A percentile compares a stretch with the other conserved stretches of the same genome.
phyloP scores from a whole-genome alignment of 2,888 invertebrate genomes.

The Aleiodes leptofemur region DNA sequence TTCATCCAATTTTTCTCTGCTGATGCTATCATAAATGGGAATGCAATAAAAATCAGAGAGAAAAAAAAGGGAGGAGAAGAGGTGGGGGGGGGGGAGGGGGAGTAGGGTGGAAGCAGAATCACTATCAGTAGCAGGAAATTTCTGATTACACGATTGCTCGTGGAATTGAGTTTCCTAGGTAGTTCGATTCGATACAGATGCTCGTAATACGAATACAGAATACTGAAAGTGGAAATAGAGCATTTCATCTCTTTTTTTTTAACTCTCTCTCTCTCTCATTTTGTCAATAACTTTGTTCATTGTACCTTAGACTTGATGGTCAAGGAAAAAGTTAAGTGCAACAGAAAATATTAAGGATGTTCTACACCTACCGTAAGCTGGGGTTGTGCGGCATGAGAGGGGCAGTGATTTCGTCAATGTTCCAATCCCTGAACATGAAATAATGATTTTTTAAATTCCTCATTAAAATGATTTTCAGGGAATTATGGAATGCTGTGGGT shows the following conservation, averaged over 20 bases:
- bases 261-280: background rate
- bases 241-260: background rate
- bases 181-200: slow-evolving; percentile 36
- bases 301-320: background rate
- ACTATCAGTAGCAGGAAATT: slow-evolving; percentile 40
- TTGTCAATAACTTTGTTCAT: background rate
- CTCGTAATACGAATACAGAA: slow-evolving; percentile 1
- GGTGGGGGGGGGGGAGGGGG: too few relatives aligned
- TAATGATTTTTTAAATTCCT: too few relatives aligned
- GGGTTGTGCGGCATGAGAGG: too few relatives aligned
- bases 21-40: background rate
- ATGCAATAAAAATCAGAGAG: background rate
- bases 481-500: too few relatives aligned
- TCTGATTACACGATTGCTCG: slow-evolving; percentile 40
- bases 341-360: too few relatives aligned
- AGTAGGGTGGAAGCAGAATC: background rate
- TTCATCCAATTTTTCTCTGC: background rate
- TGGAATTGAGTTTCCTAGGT: slow-evolving; percentile 44
- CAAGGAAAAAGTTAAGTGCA: too few relatives aligned
- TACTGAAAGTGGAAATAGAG: background rate
- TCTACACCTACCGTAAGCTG: too few relatives aligned
- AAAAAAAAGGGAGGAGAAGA: background rate
- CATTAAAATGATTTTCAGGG: too few relatives aligned
- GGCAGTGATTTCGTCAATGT: too few relatives aligned
- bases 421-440: too few relatives aligned